phyloP scores from a whole-genome alignment of 1,140 invertebrate genomes.

The Phymastichus coffea region DNA sequence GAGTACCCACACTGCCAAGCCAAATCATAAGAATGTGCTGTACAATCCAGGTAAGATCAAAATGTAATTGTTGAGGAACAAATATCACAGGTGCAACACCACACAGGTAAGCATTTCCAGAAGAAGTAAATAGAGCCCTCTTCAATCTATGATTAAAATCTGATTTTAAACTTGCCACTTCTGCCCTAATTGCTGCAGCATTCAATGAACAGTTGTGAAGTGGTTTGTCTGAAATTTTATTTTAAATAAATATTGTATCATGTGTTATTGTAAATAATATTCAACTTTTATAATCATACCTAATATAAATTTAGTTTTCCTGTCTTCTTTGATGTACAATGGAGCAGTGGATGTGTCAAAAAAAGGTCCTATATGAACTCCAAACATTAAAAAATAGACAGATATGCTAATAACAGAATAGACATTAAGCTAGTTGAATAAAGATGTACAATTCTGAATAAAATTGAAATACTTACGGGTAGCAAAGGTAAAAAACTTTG shows the following conservation, averaged over 20 bases:
- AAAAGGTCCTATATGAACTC: conserved; percentile 69
- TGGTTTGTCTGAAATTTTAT: conserved; percentile 52
- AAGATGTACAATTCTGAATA: conserved; percentile 4
- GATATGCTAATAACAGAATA: conserved; percentile 63
- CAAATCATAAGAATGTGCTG: conserved; percentile 83
- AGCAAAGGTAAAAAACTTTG: conserved; percentile 79
- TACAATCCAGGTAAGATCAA: conserved; percentile 80
- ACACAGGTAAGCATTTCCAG: conserved; percentile 87
- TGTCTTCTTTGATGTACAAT: conserved; percentile 47
- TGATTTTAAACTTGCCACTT: conserved; percentile 78
- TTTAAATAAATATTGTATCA: neutral
- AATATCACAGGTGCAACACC: conserved; percentile 81
- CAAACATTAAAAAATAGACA: conserved; percentile 86
- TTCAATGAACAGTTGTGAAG: conserved; percentile 73
- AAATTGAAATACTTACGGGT: conserved; percentile 75
- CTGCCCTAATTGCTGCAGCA: conserved; percentile 72
- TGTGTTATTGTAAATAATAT: conserved; percentile 1
- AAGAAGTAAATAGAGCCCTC: conserved; percentile 86
- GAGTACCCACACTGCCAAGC: conserved; percentile 79
- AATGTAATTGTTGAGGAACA: conserved; percentile 76
- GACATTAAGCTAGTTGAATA: conserved; percentile 41
- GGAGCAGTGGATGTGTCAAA: conserved; percentile 63
- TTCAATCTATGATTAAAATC: conserved; percentile 90
- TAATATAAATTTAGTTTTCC: conserved; percentile 47
- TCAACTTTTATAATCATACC: conserved; percentile 33